Conservation (phyloP, 2,797 vertebrate species). For the Pitangus sulphuratus region DNA sequence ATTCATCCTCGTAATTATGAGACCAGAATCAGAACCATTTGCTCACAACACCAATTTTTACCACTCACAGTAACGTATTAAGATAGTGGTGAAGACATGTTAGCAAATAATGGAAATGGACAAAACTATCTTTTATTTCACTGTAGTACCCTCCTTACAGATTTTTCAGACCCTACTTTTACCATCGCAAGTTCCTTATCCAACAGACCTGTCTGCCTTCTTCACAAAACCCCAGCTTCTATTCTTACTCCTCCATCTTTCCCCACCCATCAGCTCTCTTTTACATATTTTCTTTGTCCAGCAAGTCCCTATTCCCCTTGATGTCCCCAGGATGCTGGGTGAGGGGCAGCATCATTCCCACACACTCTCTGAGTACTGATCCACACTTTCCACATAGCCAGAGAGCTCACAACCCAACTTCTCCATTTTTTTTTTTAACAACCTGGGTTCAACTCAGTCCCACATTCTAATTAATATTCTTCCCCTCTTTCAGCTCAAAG, state of each 20-base stretch:
- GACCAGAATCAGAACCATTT: background rate
- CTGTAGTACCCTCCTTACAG: background rate
- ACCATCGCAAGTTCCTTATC: background rate
- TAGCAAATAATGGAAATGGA: background rate
- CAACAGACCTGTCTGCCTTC: background rate
- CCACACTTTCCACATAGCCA: background rate
- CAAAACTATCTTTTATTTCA: background rate
- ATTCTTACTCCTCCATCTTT: background rate
- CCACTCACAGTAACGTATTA: background rate
- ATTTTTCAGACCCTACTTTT: background rate
- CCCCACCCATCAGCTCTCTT: background rate
- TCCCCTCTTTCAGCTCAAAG: background rate
- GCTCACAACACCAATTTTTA: background rate
- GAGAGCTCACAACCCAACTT: background rate
- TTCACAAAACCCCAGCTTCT: background rate
- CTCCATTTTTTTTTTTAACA: background rate
- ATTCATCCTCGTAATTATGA: accelerated
- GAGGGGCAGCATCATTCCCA: background rate
- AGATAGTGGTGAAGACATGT: accelerated
- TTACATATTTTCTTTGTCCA: accelerated
- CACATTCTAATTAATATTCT: background rate
- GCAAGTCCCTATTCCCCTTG: background rate
- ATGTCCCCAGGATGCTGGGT: background rate
- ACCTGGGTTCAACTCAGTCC: background rate
- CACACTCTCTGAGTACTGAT: background rate